Base-by-base conservation (phyloP, 2,888 invertebrate genomes). In the Amphipoea lucens region DNA sequence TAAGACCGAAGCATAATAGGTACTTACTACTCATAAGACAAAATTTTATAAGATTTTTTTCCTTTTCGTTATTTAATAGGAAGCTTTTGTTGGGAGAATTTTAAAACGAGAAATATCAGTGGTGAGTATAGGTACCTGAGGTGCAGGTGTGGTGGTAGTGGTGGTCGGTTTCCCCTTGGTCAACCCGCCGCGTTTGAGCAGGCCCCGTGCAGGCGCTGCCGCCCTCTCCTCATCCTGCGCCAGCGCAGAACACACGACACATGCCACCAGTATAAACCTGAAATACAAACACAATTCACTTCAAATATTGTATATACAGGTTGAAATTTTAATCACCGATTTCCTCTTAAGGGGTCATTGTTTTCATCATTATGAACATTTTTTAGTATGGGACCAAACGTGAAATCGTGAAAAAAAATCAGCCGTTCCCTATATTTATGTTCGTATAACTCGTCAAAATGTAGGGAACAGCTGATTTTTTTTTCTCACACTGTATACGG, bases 141-240 rank as follows among this genome's bases (percentile, higher is more conserved):
- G 96, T 11, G 95, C 91, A 3, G 92, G 88, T 68, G 96, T 96
- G 62, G 96, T 96, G 14, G 96, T 96, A 0, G 96, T 96, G n/a
- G 96, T 96, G 62, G 95, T 94, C 2, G 90, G 91, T 84, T 96
- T 97, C 57, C 93, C 94, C 79, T 96, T 95, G 40, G 90, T 88
- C 14, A 94, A 89, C 2, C 92, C 92, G 2, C 96, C 96, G 40
- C 96, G 92, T 84, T 96, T 96, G 66, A 95, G 93, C 42, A 96
- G 90, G 1, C 94, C 95, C 29, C 96, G 91, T 2, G 92, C 80
- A 0, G 92, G 91, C 40, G 91, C 89, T 60, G 94, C 90, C 36
- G 94, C 89, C 45, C 92, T 88, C 74, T 95, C 96, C 0, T 93
- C 93, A 0, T 96, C 96, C 86, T 96, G 96, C 67, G 96, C 95